Percentiles rank a stretch among this genome's conserved stretches.
phyloP scores from a whole-genome alignment of 2,797 vertebrate genomes.

The Orestias chungarensis region DNA sequence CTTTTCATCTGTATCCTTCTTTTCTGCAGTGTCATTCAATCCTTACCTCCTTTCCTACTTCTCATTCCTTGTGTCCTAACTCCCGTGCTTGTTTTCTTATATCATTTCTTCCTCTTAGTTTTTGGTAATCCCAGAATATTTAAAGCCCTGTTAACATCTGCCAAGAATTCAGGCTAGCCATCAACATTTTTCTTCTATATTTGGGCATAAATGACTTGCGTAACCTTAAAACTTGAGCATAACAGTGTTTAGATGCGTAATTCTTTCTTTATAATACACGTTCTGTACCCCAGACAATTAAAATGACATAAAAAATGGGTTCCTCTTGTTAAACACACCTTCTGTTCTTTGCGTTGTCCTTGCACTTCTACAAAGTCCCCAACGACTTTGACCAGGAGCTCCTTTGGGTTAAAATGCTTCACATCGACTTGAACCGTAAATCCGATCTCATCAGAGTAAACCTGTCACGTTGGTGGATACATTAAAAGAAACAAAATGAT shows the following conservation, averaged over 20 bases:
- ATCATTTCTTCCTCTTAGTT: background rate
- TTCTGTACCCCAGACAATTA: background rate
- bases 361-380: constrained; percentile 84
- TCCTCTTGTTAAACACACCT: constrained; percentile 60
- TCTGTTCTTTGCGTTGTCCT: constrained; percentile 81
- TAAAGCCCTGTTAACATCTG: background rate
- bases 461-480: too few relatives aligned
- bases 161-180: too few relatives aligned
- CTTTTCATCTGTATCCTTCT: background rate
- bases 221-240: too few relatives aligned
- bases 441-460: constrained; percentile 74
- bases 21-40: background rate
- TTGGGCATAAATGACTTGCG: background rate
- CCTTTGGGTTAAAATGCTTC: constrained; percentile 79
- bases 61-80: background rate
- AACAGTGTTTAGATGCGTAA: background rate
- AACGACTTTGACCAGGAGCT: constrained; percentile 79
- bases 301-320: background rate
- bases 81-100: too few relatives aligned
- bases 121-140: background rate
- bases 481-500: background rate
- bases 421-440: constrained; percentile 82
- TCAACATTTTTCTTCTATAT: too few relatives aligned
- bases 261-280: background rate
- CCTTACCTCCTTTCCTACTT: background rate